Conservation (phyloP, 1,140 invertebrate species). For the Drosophila ercepeae region DNA sequence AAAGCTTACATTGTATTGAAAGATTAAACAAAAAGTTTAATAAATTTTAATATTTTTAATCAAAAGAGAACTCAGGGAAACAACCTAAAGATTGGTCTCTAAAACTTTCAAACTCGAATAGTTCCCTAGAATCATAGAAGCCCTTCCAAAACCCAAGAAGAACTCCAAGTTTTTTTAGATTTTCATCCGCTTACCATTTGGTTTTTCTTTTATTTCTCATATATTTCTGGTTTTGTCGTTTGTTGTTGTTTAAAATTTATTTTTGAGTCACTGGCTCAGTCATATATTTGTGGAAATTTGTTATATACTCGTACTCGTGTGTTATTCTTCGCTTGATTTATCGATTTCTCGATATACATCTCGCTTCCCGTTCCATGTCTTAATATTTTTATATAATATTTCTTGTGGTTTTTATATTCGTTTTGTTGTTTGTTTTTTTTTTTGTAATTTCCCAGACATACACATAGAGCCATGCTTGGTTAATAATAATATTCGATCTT, state of each 20-base stretch:
- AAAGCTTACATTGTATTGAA: too few species aligned
- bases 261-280: conserved; percentile 77
- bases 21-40: too few species aligned
- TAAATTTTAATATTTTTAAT: too few species aligned
- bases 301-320: conserved; percentile 19
- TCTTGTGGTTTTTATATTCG: not conserved
- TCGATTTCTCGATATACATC: too few species aligned
- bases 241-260: conserved; percentile 74
- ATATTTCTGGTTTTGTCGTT: conserved; percentile 59
- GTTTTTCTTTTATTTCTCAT: conserved; percentile 44
- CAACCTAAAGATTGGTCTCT: too few species aligned
- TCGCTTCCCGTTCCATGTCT: conserved; percentile 3
- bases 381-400: not conserved
- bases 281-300: conserved; percentile 73
- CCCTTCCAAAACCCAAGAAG: not conserved
- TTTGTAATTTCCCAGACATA: conserved; percentile 18
- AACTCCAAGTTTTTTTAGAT: conserved; percentile 2
- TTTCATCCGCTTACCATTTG: conserved; percentile 12
- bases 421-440: too few species aligned
- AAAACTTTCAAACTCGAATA: too few species aligned
- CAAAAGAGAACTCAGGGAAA: too few species aligned
- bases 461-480: conserved; percentile 20
- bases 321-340: not conserved
- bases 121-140: too few species aligned
- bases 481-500: conserved; percentile 20